phyloP scores from a whole-genome alignment of 1,140 invertebrate genomes.

The Eriocheir sinensis region DNA sequence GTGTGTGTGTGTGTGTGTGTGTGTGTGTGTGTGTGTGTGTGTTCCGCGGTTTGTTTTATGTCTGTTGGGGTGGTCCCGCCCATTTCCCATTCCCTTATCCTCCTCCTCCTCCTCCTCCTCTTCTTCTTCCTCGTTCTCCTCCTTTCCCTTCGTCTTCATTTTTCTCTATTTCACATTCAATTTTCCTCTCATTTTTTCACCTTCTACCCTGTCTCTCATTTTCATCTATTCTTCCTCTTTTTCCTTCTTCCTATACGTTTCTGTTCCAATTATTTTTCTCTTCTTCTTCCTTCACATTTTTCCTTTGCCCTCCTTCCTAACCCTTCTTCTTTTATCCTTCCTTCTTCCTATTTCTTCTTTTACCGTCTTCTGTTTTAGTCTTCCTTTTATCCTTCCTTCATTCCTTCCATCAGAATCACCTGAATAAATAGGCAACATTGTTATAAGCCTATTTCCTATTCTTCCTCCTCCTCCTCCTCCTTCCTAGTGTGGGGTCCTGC shows the following conservation, averaged over 20 bases:
- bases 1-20: neutral
- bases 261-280: neutral
- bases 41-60: no score
- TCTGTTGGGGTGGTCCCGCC: no score
- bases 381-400: no score
- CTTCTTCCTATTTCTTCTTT: neutral
- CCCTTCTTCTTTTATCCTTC: neutral
- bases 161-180: no score
- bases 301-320: neutral
- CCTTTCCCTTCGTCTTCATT: no score
- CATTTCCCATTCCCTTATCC: no score
- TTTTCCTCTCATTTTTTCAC: neutral
- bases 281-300: neutral
- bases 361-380: neutral
- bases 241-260: neutral
- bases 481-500: no score
- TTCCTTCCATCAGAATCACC: neutral
- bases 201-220: neutral
- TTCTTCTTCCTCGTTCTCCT: neutral
- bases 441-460: neutral
- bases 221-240: neutral
- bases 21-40: no score
- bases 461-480: no score
- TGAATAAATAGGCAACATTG: no score
- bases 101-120: no score